phyloP scores from a whole-genome alignment of 92 coral and sea anemone species.

The Parazoanthus darwini region DNA sequence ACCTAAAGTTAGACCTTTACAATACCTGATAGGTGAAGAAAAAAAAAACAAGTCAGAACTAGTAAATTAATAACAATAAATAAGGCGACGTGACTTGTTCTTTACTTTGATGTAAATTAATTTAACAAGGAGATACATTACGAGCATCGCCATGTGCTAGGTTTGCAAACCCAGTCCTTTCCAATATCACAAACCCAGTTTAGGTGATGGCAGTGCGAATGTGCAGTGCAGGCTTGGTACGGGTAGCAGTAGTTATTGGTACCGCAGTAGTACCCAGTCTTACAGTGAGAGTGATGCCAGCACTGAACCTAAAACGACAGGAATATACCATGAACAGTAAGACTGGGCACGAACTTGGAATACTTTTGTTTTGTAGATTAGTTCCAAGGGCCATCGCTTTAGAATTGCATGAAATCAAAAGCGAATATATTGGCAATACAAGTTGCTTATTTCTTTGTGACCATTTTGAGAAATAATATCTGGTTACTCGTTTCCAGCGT shows the following conservation, averaged over 20 bases:
- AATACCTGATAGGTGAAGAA: no score
- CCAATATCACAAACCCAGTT: constrained; percentile 7
- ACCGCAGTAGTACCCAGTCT: not conserved
- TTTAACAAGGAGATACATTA: not conserved
- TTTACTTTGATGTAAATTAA: no score
- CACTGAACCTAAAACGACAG: not conserved
- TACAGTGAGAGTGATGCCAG: not conserved
- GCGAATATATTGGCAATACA: no score
- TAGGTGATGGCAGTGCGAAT: not conserved
- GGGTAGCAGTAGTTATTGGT: constrained; percentile 1
- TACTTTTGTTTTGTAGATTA: not conserved
- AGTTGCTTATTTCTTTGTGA: no score
- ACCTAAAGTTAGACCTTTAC: no score
- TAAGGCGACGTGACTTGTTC: no score
- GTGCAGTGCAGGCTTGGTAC: not conserved
- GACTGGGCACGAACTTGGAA: not conserved
- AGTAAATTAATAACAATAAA: no score
- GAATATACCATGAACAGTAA: not conserved
- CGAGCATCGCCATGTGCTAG: not conserved
- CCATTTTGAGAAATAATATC: no score
- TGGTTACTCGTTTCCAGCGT: no score
- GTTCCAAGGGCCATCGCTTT: not conserved
- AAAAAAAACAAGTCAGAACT: no score
- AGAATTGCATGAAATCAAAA: no score
- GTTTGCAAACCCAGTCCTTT: constrained; percentile 12